These are phyloP conservation scores for Nemurella pictetii DNA, from an alignment of 2,888 invertebrate genomes.

Conservation along the genomic window DNA sequence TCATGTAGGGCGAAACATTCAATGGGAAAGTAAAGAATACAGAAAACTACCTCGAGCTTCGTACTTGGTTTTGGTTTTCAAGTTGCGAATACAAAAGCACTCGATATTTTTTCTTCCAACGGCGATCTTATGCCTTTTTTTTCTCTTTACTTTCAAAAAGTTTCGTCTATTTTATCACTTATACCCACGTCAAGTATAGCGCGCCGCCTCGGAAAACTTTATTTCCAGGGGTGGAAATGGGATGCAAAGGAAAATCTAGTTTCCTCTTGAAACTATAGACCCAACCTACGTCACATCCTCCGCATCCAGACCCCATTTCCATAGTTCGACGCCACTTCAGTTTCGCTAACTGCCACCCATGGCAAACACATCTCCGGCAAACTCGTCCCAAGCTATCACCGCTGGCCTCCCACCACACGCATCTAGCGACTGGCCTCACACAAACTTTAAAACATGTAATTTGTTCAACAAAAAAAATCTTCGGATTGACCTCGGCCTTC, in stretches of 20 bases:
- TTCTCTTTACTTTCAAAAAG: background rate
- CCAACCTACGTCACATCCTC: background rate
- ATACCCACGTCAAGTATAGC: background rate
- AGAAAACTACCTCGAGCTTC: background rate
- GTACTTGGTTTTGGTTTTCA: background rate
- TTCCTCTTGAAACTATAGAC: background rate
- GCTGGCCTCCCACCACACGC: too few species aligned
- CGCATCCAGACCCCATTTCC: background rate
- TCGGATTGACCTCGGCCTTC: background rate
- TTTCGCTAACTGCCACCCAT: background rate
- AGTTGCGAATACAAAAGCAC: background rate
- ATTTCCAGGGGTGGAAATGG: background rate
- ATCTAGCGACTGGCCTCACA: too few species aligned
- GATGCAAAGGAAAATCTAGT: background rate
- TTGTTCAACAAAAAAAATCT: background rate
- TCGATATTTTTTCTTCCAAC: background rate
- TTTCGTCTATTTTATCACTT: background rate
- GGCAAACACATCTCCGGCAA: background rate
- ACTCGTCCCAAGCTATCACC: background rate
- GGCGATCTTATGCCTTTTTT: background rate
- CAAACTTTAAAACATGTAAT: background rate
- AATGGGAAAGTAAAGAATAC: too few species aligned
- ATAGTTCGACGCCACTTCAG: background rate
- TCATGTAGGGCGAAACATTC: background rate
- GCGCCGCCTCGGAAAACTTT: background rate